Percentiles rank a stretch among this genome's conserved stretches.
Evolutionary conservation across 2,113 vertebrate species (phyloP).

Genomic region (Caracal caracal): DNA sequence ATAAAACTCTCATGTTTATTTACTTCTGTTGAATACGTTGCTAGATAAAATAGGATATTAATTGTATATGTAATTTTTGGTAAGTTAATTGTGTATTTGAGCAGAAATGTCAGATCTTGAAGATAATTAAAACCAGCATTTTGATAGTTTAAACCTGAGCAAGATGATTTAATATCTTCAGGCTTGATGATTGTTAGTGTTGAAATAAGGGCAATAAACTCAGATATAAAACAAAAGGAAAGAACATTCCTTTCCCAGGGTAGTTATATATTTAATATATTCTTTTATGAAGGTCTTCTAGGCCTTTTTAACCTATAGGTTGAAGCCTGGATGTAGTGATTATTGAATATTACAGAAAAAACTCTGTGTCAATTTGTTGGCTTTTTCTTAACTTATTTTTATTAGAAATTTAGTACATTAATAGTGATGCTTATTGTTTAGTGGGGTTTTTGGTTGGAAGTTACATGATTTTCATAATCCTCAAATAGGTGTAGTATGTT

Average conservation of each 20-base stretch:
- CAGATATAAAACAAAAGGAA: slow-evolving; percentile 41
- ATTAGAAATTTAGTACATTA: slow-evolving; percentile 19
- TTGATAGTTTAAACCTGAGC: slow-evolving; percentile 41
- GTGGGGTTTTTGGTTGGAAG: background rate
- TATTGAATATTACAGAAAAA: slow-evolving; percentile 17
- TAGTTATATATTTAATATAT: slow-evolving; percentile 2
- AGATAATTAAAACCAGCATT: background rate
- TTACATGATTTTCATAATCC: background rate
- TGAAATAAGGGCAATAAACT: slow-evolving; percentile 42
- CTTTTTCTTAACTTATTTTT: background rate
- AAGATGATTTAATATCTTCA: slow-evolving; percentile 8
- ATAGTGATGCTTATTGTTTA: background rate
- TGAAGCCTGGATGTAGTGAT: background rate
- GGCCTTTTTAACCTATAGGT: background rate
- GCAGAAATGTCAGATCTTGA: background rate
- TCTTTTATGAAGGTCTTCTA: background rate
- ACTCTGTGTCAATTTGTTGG: background rate
- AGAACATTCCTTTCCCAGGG: background rate
- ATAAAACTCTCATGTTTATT: background rate
- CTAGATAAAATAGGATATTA: slow-evolving; percentile 11
- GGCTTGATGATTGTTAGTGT: background rate
- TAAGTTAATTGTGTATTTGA: background rate
- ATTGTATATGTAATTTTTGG: background rate
- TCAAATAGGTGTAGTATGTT: background rate
- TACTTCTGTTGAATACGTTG: background rate